phyloP scores from a whole-genome alignment of 1,140 invertebrate genomes.

The Papilio polyxenes region DNA sequence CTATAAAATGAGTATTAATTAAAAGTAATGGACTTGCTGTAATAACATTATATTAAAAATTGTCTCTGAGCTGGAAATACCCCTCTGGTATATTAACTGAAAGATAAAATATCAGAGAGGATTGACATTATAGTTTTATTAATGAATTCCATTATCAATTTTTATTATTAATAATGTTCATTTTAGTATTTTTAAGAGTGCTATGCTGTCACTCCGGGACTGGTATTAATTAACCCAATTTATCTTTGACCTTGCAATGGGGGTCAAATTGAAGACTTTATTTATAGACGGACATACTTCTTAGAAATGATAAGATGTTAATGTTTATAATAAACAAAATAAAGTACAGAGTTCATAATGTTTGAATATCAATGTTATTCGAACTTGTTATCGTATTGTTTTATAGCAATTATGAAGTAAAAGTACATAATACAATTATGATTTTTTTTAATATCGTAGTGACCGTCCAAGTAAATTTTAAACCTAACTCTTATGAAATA shows the following conservation, averaged over 20 bases:
- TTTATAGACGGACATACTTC: constrained; percentile 12
- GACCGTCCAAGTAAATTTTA: too few species aligned
- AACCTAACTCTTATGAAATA: too few species aligned
- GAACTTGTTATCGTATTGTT: not conserved
- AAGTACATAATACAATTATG: too few species aligned
- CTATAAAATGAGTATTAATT: not conserved
- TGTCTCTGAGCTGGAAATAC: not conserved
- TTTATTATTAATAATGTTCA: not conserved
- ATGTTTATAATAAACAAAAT: constrained; percentile 9
- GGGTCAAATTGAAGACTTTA: constrained; percentile 23
- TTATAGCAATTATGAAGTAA: not conserved
- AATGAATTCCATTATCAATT: not conserved
- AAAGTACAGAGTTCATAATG: not conserved
- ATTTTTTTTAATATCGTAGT: too few species aligned
- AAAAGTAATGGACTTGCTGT: not conserved
- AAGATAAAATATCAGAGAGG: not conserved
- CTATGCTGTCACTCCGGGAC: not conserved
- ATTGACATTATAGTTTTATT: constrained; percentile 1
- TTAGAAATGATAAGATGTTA: constrained; percentile 2
- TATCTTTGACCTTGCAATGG: constrained; percentile 21
- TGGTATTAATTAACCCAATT: constrained; percentile 28
- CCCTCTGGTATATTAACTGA: too few species aligned
- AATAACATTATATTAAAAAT: not conserved
- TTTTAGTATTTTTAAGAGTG: not conserved
- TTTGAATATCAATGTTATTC: not conserved